These are phyloP conservation scores for Tamias sibiricus DNA, from an alignment of 2,113 vertebrate species.

Conservation along the genomic window DNA sequence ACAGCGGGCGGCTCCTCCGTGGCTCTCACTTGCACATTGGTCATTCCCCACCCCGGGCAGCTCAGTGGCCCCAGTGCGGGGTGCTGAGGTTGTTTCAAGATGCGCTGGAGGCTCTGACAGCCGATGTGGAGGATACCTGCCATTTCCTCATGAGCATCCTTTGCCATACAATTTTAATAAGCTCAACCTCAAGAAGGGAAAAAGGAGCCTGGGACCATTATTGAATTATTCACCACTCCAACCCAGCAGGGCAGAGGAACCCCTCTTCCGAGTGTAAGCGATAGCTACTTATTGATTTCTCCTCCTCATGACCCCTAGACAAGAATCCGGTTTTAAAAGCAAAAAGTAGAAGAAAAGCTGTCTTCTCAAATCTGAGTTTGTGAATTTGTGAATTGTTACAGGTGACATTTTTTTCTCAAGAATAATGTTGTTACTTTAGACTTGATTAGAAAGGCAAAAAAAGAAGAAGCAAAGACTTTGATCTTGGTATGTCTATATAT, in stretches of 20 bases:
- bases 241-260: conserved; percentile 62
- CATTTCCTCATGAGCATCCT: conserved; percentile 58
- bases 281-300: conserved; percentile 83
- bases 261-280: conserved; percentile 80
- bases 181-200: conserved; percentile 80
- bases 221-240: conserved; percentile 87
- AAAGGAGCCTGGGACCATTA: conserved; percentile 76
- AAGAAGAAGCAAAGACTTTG: not conserved
- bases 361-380: conserved; percentile 54
- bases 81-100: not conserved
- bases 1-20: not conserved
- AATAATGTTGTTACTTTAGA: not conserved
- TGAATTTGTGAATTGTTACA: not conserved
- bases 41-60: not conserved
- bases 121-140: conserved; percentile 60
- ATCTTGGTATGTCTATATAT: not conserved
- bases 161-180: conserved; percentile 87
- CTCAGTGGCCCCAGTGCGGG: conserved; percentile 3
- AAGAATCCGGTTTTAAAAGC: conserved; percentile 61
- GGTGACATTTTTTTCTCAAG: not conserved
- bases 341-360: conserved; percentile 49
- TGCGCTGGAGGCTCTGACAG: conserved; percentile 63
- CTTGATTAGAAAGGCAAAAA: not conserved
- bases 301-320: conserved; percentile 31
- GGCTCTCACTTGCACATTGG: not conserved